Conservation (phyloP, 92 coral and sea anemone species). For the Actinernus sp. region DNA sequence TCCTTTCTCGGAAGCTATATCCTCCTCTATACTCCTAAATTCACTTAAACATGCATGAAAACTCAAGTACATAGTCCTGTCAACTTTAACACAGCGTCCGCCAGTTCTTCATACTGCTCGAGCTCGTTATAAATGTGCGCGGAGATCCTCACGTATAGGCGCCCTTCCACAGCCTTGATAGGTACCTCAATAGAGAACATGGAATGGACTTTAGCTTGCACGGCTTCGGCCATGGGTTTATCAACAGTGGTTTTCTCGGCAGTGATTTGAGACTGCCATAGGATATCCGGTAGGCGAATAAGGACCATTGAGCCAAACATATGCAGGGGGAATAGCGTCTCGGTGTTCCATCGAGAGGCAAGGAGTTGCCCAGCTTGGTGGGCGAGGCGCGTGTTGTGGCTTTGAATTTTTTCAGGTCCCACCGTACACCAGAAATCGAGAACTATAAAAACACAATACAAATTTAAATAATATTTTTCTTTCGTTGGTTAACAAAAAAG, state of each 20-base stretch:
- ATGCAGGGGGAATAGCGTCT: slow-evolving; percentile 38
- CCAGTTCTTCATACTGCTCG: slow-evolving; percentile 36
- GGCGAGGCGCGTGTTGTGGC: slow-evolving; percentile 55
- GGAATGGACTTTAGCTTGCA: slow-evolving; percentile 58
- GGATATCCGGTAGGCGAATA: slow-evolving; percentile 57
- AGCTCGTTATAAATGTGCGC: slow-evolving; percentile 68
- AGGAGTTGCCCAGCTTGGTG: slow-evolving; percentile 56
- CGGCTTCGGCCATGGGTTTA: slow-evolving; percentile 36
- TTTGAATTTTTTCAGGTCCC: slow-evolving; percentile 48
- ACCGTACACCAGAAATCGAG: slow-evolving; percentile 65
- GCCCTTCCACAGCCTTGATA: slow-evolving; percentile 51
- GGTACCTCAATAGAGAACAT: slow-evolving; percentile 65
- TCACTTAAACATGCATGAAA: no score
- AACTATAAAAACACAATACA: slow-evolving; percentile 14
- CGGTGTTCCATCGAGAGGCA: slow-evolving; percentile 56
- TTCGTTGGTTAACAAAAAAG: no score
- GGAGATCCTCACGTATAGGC: slow-evolving; percentile 53
- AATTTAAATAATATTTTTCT: neutral
- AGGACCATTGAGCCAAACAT: slow-evolving; percentile 79
- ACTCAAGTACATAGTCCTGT: neutral
- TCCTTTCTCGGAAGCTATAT: no score
- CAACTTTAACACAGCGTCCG: slow-evolving; percentile 41
- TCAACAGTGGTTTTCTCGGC: neutral
- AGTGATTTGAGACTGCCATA: slow-evolving; percentile 11
- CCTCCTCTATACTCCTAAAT: no score